phyloP scores from a whole-genome alignment of 2,797 vertebrate species.

The Hippocampus kuda region DNA sequence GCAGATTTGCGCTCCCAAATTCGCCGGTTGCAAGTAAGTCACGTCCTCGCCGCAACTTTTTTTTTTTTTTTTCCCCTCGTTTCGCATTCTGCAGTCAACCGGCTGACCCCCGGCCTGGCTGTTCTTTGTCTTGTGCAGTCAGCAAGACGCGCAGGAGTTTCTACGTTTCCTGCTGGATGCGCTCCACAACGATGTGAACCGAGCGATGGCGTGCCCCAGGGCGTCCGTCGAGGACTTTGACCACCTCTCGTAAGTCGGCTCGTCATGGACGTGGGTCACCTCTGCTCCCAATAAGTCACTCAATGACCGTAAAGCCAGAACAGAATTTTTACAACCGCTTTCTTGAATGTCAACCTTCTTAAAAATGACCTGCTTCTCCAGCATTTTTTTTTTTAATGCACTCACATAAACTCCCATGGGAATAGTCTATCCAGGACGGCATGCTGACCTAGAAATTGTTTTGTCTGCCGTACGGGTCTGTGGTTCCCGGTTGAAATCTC shows the following conservation, averaged over 20 bases:
- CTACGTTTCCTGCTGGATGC: conserved; percentile 87
- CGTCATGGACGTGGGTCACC: background rate
- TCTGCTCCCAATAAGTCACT: conserved; percentile 9
- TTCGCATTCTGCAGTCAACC: background rate
- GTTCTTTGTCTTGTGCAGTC: conserved; percentile 60
- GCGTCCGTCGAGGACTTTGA: conserved; percentile 71
- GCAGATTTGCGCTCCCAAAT: conserved; percentile 89
- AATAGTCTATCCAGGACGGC: too few species aligned
- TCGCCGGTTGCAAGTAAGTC: conserved; percentile 90
- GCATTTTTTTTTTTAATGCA: background rate
- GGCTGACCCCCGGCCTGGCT: background rate
- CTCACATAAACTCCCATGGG: background rate
- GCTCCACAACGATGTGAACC: conserved; percentile 89
- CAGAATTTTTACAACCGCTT: background rate
- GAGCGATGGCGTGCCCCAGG: conserved; percentile 68
- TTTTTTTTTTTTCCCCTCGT: background rate
- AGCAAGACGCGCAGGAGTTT: conserved; percentile 97
- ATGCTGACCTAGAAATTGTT: too few species aligned
- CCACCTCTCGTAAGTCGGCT: conserved; percentile 79
- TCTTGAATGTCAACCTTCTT: background rate
- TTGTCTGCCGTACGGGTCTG: too few species aligned
- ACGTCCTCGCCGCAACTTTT: too few species aligned
- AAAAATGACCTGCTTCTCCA: background rate
- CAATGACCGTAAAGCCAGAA: conserved; percentile 4
- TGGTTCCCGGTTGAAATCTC: too few species aligned